These are phyloP conservation scores for Natrix natrix DNA, from an alignment of 2,797 vertebrate species.

Conservation along the genomic window DNA sequence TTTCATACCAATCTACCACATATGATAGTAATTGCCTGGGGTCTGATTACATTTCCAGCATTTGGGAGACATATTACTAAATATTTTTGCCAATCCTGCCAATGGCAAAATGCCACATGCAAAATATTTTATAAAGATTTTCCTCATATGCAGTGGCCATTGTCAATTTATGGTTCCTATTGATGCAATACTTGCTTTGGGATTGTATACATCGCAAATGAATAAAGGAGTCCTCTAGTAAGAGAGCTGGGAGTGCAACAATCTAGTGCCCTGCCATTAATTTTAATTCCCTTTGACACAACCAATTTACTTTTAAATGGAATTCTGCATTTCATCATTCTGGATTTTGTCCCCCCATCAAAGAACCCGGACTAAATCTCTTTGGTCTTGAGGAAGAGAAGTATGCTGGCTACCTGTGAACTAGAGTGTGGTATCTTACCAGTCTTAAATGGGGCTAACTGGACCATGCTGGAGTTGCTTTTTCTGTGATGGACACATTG, in stretches of 20 bases:
- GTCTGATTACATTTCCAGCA: no score
- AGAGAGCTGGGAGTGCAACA: not conserved
- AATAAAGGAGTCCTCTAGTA: not conserved
- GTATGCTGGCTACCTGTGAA: not conserved
- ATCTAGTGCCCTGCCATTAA: not conserved
- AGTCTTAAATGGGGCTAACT: not conserved
- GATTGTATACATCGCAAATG: not conserved
- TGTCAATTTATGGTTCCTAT: no score
- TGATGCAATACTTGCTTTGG: not conserved
- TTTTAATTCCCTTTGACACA: not conserved
- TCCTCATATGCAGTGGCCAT: no score
- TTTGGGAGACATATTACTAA: no score
- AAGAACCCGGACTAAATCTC: not conserved
- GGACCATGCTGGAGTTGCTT: not conserved
- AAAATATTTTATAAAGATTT: no score
- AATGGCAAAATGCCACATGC: no score
- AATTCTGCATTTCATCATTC: not conserved
- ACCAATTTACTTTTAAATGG: not conserved
- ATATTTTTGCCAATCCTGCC: no score
- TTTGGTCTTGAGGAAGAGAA: not conserved
- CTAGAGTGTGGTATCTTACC: not conserved
- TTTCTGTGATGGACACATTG: not conserved
- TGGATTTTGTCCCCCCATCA: not conserved
- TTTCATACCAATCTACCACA: no score
- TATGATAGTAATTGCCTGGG: no score